These are phyloP conservation scores for Parapsyche elsis DNA, from an alignment of 1,140 invertebrate genomes.

Conservation along the genomic window DNA sequence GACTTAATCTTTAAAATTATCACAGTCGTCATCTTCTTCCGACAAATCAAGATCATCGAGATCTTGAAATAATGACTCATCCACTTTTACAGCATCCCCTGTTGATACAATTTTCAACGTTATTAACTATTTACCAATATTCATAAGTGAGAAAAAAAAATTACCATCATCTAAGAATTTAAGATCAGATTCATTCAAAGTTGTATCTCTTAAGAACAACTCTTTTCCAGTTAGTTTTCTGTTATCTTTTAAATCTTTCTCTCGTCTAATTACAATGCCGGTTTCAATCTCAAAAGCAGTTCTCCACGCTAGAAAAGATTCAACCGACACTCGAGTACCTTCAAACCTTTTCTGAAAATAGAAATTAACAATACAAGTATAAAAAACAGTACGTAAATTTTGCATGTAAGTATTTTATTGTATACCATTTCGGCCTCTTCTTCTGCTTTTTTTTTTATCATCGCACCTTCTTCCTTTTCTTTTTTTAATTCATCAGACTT, in stretches of 20 bases:
- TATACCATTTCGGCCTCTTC: slow-evolving; percentile 88
- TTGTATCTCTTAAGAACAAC: slow-evolving; percentile 91
- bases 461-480: slow-evolving; percentile 76
- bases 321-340: slow-evolving; percentile 93
- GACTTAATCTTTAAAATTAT: slow-evolving; percentile 4
- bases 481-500: slow-evolving; percentile 83
- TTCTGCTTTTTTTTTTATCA: slow-evolving; percentile 76
- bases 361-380: not conserved
- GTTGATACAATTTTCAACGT: not conserved
- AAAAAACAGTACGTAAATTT: not conserved
- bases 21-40: slow-evolving; percentile 66
- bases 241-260: slow-evolving; percentile 76
- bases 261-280: slow-evolving; percentile 78
- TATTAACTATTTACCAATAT: slow-evolving; percentile 7
- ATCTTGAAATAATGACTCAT: slow-evolving; percentile 95
- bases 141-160: slow-evolving; percentile 54
- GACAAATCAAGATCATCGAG: slow-evolving; percentile 90
- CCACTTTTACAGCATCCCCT: slow-evolving; percentile 91
- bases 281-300: slow-evolving; percentile 92
- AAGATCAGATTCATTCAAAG: slow-evolving; percentile 94
- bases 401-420: not conserved
- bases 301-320: slow-evolving; percentile 97
- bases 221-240: slow-evolving; percentile 87
- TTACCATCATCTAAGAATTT: slow-evolving; percentile 93
- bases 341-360: slow-evolving; percentile 89